Conservation (phyloP, 2,113 vertebrate species). For the Ailuropoda melanoleuca region DNA sequence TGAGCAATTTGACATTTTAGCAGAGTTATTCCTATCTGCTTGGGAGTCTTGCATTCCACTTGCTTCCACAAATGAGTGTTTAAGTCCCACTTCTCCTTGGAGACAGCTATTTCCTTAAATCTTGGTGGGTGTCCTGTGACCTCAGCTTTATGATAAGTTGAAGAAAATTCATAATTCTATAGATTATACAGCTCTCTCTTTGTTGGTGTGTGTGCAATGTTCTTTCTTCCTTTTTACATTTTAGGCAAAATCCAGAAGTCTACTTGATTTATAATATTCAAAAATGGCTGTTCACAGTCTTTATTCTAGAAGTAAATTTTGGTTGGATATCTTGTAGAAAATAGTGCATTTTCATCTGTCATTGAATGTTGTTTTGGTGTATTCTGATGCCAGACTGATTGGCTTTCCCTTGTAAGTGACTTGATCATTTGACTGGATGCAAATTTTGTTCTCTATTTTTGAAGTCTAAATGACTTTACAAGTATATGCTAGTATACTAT, state of each 20-base stretch:
- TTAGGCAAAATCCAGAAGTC: neutral
- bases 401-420: neutral
- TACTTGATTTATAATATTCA: neutral
- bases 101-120: neutral
- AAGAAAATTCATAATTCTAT: neutral
- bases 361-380: neutral
- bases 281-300: neutral
- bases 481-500: neutral
- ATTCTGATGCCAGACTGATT: neutral
- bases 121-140: neutral
- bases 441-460: neutral
- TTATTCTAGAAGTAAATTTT: neutral
- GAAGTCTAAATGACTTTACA: neutral
- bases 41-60: fast-evolving
- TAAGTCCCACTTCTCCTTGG: neutral
- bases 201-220: neutral
- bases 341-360: neutral
- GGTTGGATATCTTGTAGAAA: neutral
- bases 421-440: neutral
- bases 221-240: neutral
- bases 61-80: too few species aligned
- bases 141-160: neutral
- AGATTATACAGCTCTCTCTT: neutral
- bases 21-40: neutral
- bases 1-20: neutral